Base-by-base conservation (phyloP, 2,888 invertebrate genomes). In the Epirrhoe tristata region DNA sequence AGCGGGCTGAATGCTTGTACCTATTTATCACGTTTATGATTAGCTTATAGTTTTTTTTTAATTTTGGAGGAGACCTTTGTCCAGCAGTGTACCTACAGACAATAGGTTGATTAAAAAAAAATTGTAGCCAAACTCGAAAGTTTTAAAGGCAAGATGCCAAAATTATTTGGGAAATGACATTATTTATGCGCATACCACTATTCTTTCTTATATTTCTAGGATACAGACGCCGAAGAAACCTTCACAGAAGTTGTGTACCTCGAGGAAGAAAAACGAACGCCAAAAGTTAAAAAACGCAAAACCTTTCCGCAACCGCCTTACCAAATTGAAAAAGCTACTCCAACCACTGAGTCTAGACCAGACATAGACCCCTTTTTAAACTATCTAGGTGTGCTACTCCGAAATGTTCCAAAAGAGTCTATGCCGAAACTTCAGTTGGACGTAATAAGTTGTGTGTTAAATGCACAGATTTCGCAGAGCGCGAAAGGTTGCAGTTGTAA, bases 381-480 rank as follows among this genome's bases (percentile, higher is more conserved):
- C 63, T 90, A 90, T 63, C 75, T 90, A 0, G 77, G 77, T 0
- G 81, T 83, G 36, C 65, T 90, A 12, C 50, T 90, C 1, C 84
- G 84, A 66, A 82, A 85, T 43, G 65, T 89, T 4, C 81, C 90
- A 0, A 70, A 74, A 16, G 81, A 85, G 0, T 63, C 70, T 0
- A 81, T 81, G 50, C 77, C 79, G 0, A 81, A 83, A 63, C 72
- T 89, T 0, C 90, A 90, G 74, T 74, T 85, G 63, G 88, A 90
- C 3, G 86, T 90, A 0, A 79, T 90, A 0, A 86, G 83, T 55
- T 66, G 84, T 3, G 85, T 90, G 14, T 81, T 89, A 77, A 84
- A 73, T 10, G 83, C 85, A 0, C 84, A 86, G 10, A 65, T 65
- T 12, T 12, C 54, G 6, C 16, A 39, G 0, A 36, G 16, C 6